Evolutionary conservation across 2,113 vertebrate genomes (phyloP).

Genomic region (Plecturocebus donacophilus): DNA sequence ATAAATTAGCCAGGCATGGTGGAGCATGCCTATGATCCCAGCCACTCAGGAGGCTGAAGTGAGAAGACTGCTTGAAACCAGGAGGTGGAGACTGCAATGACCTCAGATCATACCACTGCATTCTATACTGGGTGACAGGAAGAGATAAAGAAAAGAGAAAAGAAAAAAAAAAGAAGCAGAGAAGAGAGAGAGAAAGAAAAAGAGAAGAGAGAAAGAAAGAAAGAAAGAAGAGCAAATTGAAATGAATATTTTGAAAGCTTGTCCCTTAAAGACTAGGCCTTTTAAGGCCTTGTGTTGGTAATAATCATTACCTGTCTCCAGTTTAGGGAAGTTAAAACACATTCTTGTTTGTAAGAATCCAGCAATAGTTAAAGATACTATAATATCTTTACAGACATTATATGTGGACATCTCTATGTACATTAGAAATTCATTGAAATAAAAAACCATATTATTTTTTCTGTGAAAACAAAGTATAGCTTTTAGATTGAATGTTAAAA

Average conservation of each 20-base stretch:
- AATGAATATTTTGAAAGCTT: neutral
- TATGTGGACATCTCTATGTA: neutral
- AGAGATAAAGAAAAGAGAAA: too few relatives aligned
- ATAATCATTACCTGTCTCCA: neutral
- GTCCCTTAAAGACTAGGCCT: too few relatives aligned
- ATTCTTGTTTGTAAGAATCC: neutral
- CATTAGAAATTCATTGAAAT: neutral
- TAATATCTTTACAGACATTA: neutral
- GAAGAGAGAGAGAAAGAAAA: too few relatives aligned
- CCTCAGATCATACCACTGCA: too few relatives aligned
- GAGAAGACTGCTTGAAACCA: too few relatives aligned
- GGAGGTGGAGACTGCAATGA: too few relatives aligned
- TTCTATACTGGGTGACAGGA: too few relatives aligned
- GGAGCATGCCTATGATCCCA: too few relatives aligned
- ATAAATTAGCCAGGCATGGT: too few relatives aligned
- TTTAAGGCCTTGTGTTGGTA: neutral
- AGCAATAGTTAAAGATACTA: neutral
- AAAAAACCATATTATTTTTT: neutral
- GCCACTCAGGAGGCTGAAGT: too few relatives aligned
- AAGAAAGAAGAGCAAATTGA: neutral
- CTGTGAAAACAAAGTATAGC: slow-evolving; percentile 25
- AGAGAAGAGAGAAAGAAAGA: too few relatives aligned
- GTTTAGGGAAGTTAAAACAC: neutral
- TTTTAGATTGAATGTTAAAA: slow-evolving; percentile 42
- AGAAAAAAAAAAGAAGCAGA: too few relatives aligned